A percentile compares a stretch with the other conserved stretches of the same genome.
These are phyloP conservation scores for Phodopus roborovskii DNA, from an alignment of 2,113 vertebrate genomes.

Conservation along the genomic window DNA sequence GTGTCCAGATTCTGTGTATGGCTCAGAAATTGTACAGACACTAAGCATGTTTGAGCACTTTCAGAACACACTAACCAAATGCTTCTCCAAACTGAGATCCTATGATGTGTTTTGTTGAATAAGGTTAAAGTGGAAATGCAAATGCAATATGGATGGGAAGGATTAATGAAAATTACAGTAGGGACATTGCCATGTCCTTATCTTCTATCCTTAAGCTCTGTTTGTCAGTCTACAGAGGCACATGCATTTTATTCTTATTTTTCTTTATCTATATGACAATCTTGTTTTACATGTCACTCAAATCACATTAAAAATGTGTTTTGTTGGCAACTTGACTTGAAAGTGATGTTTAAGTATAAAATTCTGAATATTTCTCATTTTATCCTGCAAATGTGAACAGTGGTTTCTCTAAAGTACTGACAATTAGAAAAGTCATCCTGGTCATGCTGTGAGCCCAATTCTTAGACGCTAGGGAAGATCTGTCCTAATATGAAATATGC, in stretches of 20 bases:
- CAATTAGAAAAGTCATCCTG: conserved; percentile 71
- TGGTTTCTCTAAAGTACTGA: conserved; percentile 74
- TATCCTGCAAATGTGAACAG: conserved; percentile 84
- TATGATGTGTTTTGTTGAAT: conserved; percentile 77
- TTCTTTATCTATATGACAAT: too few species aligned
- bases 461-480: conserved; percentile 85
- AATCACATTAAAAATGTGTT: conserved; percentile 81
- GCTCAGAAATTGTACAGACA: conserved; percentile 73
- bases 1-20: conserved; percentile 50
- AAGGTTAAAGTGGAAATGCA: conserved; percentile 65
- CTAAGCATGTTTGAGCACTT: conserved; percentile 66
- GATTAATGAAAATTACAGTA: conserved; percentile 69
- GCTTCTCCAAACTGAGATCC: conserved; percentile 61
- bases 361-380: conserved; percentile 85
- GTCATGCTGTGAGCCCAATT: conserved; percentile 84
- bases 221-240: background rate
- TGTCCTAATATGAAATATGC: conserved; percentile 89
- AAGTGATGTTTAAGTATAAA: conserved; percentile 86
- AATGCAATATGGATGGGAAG: conserved; percentile 49
- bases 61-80: conserved; percentile 61
- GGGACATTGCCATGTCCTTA: conserved; percentile 65
- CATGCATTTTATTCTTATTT: conserved; percentile 52
- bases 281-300: conserved; percentile 84
- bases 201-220: conserved; percentile 80
- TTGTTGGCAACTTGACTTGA: conserved; percentile 84